Evolutionary conservation across 2,888 invertebrate genomes (phyloP).

Genomic region (Apamea epomidion): DNA sequence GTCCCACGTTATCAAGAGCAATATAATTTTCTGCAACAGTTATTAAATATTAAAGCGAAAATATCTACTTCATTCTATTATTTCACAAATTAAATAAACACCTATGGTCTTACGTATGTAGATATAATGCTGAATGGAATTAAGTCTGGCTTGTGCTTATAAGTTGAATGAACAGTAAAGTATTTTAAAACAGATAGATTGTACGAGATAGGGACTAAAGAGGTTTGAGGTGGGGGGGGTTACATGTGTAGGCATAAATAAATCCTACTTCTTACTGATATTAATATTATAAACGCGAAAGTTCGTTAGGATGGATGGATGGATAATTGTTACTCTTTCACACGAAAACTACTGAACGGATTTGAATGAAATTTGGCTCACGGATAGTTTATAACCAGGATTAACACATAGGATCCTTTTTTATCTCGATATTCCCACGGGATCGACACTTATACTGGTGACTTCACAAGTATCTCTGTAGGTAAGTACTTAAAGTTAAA

Average conservation of each 20-base stretch:
- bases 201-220: background rate
- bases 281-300: too few species aligned
- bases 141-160: background rate
- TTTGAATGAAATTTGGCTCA: too few species aligned
- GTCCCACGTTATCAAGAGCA: constrained; percentile 22
- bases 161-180: background rate
- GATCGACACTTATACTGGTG: too few species aligned
- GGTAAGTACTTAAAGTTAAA: background rate
- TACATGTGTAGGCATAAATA: background rate
- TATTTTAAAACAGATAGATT: background rate
- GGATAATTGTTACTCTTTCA: too few species aligned
- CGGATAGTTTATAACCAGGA: too few species aligned
- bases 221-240: background rate
- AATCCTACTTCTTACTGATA: background rate
- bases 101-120: background rate
- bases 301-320: too few species aligned
- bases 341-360: too few species aligned
- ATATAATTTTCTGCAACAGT: constrained; percentile 24
- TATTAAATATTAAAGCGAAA: constrained; percentile 14
- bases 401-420: too few species aligned
- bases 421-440: too few species aligned
- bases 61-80: constrained; percentile 12
- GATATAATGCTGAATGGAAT: constrained; percentile 2
- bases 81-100: constrained; percentile 30
- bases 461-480: background rate